Evolutionary conservation across 1,140 invertebrate genomes (phyloP), one percentile per base, ranked within the genome.

Genomic region (Drosophila pseudoobscura): DNA sequence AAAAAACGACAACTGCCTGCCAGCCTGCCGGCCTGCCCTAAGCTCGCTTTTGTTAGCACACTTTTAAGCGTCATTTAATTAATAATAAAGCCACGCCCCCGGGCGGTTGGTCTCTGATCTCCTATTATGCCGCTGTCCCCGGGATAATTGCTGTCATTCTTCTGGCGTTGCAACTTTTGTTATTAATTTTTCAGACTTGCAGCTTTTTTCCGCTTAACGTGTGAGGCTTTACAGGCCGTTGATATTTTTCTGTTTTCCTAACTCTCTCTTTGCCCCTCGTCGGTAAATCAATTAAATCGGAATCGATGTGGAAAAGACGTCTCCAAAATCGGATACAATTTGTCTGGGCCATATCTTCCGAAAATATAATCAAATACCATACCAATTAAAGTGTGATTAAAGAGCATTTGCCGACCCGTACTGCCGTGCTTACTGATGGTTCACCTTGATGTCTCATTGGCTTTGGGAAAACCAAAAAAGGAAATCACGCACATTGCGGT

Each of bases 31-130:
- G 24, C 24, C 24, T 26, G 24, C 29, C 24, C 78, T 82, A 75
- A 79, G 57, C 79, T 52, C 57, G 35, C 53, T 73, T 85, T 70
- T 66, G 59, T 74, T 56, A 44, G 52, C 63, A 49, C 53, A 74
- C 57, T 66, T 74, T 78, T 71, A 76, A 88, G 75, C 75, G 68
- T 46, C 64, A 82, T 88, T 88, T 76, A 88, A 83, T 88, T 83
- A 83, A 88, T 83, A 77, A 74, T 59, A 56, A 49, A 44, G 46
- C 66, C 39, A 51, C 39, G 63, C 46, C 54, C 59, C 24, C 20
- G 13, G 50, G 45, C 54, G 59, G 11, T 20, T 20, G 45, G 29
- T 39, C 11, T 39, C 35, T 39, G 11, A 3, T 9, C 35, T n/a
- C 17, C 31, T 6, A 15, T 11, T 6, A 15, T 47, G 29, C 22